Base-by-base conservation (phyloP, 2,113 vertebrate species). In the Anser brachyrhynchus region DNA sequence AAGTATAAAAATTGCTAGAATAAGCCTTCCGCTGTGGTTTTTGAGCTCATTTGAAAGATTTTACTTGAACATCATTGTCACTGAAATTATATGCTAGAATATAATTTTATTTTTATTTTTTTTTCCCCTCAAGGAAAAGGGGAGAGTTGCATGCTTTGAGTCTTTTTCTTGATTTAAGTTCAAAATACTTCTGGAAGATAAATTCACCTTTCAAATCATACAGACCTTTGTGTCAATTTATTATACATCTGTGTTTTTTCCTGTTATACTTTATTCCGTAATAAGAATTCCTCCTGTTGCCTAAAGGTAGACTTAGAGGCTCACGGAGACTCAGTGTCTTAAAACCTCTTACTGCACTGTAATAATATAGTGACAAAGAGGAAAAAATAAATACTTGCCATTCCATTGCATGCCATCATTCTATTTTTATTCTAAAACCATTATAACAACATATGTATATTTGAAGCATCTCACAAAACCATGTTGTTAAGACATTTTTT, bases 121-220 rank as follows among this genome's bases (percentile, higher is more conserved):
- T 66, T 66, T 90, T 87, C 43, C 43, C 17, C 46, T 90, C 49
- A 85, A 72, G 55, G 37, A 84, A 94, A 59, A 93, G 10, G 43
- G 61, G 10, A 37, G 11, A 92, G 87, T 23, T 23, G 18, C 10
- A 71, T 78, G 33, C 25, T 64, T 94, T 92, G 86, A 80, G 17
- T 39, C 55, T 76, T 66, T 66, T 44, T 44, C 29, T 29, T 76
- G 22, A 90, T 98, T 97, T 95, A 95, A 92, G 26, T 44, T 94
- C 94, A 64, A 85, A 73, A 65, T 89, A 44, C 19, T 88, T 33
- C 37, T n/a, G 64, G 64, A 70, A 89, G 9, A 35, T 80, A 90
- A 95, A 97, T 93, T 69, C n/a, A 95, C 90, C 91, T 96, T 83
- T 95, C 79, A 19, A 76, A 87, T 90, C 90, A 96, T 95, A 95